phyloP scores from a whole-genome alignment of 2,888 invertebrate genomes.

The Plagodis pulveraria region DNA sequence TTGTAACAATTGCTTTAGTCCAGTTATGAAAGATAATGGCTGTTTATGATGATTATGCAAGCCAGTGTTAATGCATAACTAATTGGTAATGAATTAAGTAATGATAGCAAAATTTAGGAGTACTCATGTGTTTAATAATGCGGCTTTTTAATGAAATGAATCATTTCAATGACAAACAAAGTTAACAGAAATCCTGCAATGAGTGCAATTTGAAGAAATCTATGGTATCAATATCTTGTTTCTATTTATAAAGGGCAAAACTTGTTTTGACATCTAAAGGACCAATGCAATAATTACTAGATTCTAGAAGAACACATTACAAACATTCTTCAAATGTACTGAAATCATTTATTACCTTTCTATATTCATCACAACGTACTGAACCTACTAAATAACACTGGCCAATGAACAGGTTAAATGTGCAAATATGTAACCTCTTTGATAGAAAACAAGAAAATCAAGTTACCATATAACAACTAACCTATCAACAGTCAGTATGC shows the following conservation, averaged over 20 bases:
- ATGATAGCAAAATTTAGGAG: neutral
- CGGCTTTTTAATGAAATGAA: constrained; percentile 1
- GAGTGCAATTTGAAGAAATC: neutral
- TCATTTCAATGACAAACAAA: constrained; percentile 2
- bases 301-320: too few species aligned
- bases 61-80: neutral
- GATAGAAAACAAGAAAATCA: constrained; percentile 7
- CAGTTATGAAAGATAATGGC: constrained; percentile 10
- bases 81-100: constrained; percentile 5
- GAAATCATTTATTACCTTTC: too few species aligned
- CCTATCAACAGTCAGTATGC: constrained; percentile 87
- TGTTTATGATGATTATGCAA: constrained; percentile 2
- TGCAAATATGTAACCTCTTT: neutral
- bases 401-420: neutral
- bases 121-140: neutral
- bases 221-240: neutral
- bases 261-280: neutral
- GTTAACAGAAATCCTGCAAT: constrained; percentile 2
- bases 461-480: constrained; percentile 52
- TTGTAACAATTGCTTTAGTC: constrained; percentile 1
- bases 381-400: too few species aligned
- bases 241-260: neutral
- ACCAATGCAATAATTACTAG: too few species aligned
- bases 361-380: too few species aligned
- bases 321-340: too few species aligned